Conservation (phyloP, 2,888 invertebrate species). For the Stenichneumon culpator region DNA sequence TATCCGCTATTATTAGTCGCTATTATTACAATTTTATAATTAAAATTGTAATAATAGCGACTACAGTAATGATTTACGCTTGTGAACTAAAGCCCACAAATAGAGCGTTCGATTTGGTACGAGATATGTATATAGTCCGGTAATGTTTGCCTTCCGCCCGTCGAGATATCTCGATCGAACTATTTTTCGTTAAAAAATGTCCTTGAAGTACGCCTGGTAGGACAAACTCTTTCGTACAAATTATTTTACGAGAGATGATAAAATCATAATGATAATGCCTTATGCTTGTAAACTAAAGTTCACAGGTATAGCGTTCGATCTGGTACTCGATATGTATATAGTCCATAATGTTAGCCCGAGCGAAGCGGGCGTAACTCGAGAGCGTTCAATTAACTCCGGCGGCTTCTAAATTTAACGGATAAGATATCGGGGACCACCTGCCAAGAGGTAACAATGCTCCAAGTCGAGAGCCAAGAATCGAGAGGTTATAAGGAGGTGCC, state of each 20-base stretch:
- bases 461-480: conserved; percentile 18
- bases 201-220: neutral
- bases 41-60: neutral
- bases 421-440: conserved; percentile 41
- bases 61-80: neutral
- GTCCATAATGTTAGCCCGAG: neutral
- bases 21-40: too few species aligned
- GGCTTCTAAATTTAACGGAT: conserved; percentile 31
- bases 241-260: neutral
- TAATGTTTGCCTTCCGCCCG: neutral
- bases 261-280: neutral
- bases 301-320: neutral
- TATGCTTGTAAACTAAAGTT: neutral
- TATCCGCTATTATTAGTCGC: too few species aligned
- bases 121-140: neutral
- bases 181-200: neutral
- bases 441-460: conserved; percentile 33
- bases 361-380: conserved; percentile 14
- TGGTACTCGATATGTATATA: neutral
- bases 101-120: neutral
- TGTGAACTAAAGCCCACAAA: neutral
- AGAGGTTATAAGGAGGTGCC: conserved; percentile 19
- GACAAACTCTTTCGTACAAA: neutral
- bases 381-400: conserved; percentile 21
- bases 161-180: neutral